These are phyloP conservation scores for Chaunax sp. DNA, from an alignment of 2,797 vertebrate species.

Conservation along the genomic window DNA sequence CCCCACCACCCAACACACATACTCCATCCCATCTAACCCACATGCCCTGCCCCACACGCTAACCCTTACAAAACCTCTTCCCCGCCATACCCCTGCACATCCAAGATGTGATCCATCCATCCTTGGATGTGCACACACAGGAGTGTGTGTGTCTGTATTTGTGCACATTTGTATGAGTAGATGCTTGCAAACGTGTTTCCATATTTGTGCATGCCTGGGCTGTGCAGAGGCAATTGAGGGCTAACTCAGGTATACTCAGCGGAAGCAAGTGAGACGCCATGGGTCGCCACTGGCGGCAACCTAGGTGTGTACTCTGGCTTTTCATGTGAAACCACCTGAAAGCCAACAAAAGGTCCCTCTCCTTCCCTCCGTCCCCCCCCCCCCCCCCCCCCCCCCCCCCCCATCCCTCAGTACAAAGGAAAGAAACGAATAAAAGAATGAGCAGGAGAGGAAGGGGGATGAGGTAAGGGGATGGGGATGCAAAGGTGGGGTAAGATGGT, in stretches of 20 bases:
- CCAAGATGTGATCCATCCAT: constrained; percentile 30
- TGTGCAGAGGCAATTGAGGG: constrained; percentile 39
- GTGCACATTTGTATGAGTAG: constrained; percentile 13
- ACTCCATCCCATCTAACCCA: constrained; percentile 24
- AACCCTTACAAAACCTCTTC: neutral
- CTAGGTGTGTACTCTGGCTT: constrained; percentile 78
- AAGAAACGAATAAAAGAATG: constrained; percentile 66
- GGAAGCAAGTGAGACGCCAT: constrained; percentile 71
- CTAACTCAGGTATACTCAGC: constrained; percentile 60
- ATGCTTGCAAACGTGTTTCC: constrained; percentile 15
- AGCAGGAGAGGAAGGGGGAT: constrained; percentile 60
- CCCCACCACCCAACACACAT: constrained; percentile 17
- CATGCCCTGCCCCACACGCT: neutral
- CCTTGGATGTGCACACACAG: neutral
- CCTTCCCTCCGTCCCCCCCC: constrained; percentile 37
- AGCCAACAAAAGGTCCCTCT: constrained; percentile 74
- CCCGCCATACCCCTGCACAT: constrained; percentile 7
- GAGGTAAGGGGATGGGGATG: constrained; percentile 67
- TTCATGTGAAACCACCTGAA: constrained; percentile 83
- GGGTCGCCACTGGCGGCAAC: constrained; percentile 63
- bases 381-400: constrained; percentile 54
- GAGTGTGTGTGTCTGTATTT: constrained; percentile 8
- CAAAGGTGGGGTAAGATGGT: constrained; percentile 39
- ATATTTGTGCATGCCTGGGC: constrained; percentile 40
- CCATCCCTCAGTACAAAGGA: constrained; percentile 77